A percentile compares a stretch with the other conserved stretches of the same genome.
These are phyloP conservation scores for Myotis pilosus DNA, from an alignment of 2,797 vertebrate species.

Conservation along the genomic window DNA sequence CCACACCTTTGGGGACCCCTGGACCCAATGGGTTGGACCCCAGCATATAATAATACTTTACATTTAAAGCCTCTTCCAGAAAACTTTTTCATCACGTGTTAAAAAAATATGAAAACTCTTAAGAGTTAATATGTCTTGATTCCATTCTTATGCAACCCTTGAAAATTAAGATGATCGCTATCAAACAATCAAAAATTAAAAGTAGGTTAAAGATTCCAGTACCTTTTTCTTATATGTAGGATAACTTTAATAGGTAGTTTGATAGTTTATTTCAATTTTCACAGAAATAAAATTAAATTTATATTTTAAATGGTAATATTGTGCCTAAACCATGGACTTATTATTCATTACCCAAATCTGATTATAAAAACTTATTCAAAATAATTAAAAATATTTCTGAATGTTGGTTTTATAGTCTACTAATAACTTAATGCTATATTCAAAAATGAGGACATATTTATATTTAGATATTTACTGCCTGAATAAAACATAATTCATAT, in stretches of 20 bases:
- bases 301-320: neutral
- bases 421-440: neutral
- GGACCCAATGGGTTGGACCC: too few relatives aligned
- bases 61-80: neutral
- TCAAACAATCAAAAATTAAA: conserved; percentile 14
- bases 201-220: neutral
- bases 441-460: neutral
- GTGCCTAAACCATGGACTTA: neutral
- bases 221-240: neutral
- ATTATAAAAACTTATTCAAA: conserved; percentile 17
- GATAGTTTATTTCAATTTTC: neutral
- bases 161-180: neutral
- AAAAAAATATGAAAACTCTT: neutral
- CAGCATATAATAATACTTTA: conserved; percentile 48
- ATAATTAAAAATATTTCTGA: neutral
- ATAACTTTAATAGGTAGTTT: conserved; percentile 10
- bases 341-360: neutral
- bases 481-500: conserved; percentile 12
- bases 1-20: too few relatives aligned
- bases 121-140: neutral
- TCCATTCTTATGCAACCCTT: neutral
- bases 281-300: conserved; percentile 14
- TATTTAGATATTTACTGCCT: neutral
- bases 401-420: neutral
- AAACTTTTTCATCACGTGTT: conserved; percentile 28